Conservation (phyloP, 1,140 invertebrate species). For the Globodera ellingtonae region DNA sequence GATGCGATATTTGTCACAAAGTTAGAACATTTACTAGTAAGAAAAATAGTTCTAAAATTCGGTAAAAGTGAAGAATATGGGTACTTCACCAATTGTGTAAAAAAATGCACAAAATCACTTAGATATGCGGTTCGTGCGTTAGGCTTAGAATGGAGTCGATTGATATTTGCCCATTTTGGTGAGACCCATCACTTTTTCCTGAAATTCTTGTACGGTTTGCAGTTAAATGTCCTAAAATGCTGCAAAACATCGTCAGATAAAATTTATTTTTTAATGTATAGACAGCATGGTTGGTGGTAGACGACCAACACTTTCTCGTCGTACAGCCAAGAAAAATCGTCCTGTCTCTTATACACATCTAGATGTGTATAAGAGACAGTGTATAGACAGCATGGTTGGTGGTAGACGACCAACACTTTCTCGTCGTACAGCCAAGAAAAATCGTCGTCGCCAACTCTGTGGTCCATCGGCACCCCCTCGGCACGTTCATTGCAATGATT, state of each 20-base stretch:
- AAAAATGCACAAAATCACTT: too few relatives aligned
- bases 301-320: background rate
- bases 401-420: background rate
- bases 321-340: slow-evolving; percentile 7
- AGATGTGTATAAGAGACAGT: too few relatives aligned
- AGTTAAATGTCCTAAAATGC: too few relatives aligned
- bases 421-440: slow-evolving; percentile 4
- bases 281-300: background rate
- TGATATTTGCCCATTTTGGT: too few relatives aligned
- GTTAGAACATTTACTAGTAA: background rate
- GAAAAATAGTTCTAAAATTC: too few relatives aligned
- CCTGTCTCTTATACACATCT: too few relatives aligned
- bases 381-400: background rate
- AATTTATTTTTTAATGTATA: background rate
- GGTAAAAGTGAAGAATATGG: too few relatives aligned
- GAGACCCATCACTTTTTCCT: too few relatives aligned
- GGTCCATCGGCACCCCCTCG: slow-evolving; percentile 33
- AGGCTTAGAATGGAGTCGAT: too few relatives aligned
- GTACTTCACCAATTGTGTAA: too few relatives aligned
- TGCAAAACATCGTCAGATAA: background rate
- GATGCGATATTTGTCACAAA: slow-evolving; percentile 1
- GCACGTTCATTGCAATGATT: slow-evolving; percentile 42
- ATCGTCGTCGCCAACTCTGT: slow-evolving; percentile 29
- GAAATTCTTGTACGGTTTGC: too few relatives aligned
- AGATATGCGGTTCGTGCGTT: too few relatives aligned